Evolutionary conservation across 1,140 invertebrate genomes (phyloP), one percentile per base, ranked within the genome.

Genomic region (Planococcus citri): DNA sequence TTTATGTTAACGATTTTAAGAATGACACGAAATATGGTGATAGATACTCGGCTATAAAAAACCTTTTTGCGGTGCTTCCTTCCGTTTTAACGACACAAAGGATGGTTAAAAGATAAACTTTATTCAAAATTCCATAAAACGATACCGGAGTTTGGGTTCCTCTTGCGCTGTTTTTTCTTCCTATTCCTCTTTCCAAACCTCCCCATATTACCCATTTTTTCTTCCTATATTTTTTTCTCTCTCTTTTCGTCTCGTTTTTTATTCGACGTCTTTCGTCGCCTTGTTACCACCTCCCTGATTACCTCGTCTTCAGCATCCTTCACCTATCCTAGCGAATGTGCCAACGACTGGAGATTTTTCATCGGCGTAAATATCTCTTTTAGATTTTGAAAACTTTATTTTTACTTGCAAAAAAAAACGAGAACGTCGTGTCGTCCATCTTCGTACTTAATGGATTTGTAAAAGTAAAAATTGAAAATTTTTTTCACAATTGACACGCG

Each of bases 101-200:
- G 51, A 22, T 58, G 51, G 51, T 58, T 58, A 58, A 58, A 64
- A 64, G 25, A 64, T 64, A 64, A 64, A 64, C 60, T 25, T 64
- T 64, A 64, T 64, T 64, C 60, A 64, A 64, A 27, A 64, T 64
- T 64, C 60, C 25, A 27, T 64, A 25, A 64, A 64, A 64, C 60
- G 60, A 64, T 64, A 64, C 60, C 60, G 60, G 9, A 25, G 21
- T 64, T 20, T 22, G 21, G 21, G 21, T 64, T 58, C 51, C 17
- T 58, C 17, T 4, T 3, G 51, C 6, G 21, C 6, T 58, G 4
- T 58, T 58, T 58, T 20, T 20, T 22, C 21, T 58, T n/a, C 21
- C 17, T 58, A 17, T n/a, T 41, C 37, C n/a, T n/a, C n/a, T n/a
- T n/a, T n/a, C n/a, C n/a, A n/a, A n/a, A n/a, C n/a, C n/a, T n/a